Percentiles rank a stretch among this genome's conserved stretches.
These are phyloP conservation scores for Riptortus pedestris DNA, from an alignment of 1,140 invertebrate species.

Conservation along the genomic window DNA sequence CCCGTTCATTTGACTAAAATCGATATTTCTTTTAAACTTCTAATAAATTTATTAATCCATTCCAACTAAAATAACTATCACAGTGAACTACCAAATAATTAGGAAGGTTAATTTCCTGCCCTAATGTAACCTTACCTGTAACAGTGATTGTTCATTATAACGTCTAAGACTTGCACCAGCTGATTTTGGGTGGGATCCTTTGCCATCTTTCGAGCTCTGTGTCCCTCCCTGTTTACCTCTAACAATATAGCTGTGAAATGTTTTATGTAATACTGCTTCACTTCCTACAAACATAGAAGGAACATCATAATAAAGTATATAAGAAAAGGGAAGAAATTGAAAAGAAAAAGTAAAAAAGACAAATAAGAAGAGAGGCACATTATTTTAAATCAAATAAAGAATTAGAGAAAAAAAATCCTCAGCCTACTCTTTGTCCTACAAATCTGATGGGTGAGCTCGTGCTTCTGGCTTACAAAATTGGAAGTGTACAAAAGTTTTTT, in stretches of 20 bases:
- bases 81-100: too few species aligned
- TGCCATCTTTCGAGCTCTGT: slow-evolving; percentile 57
- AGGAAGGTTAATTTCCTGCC: too few species aligned
- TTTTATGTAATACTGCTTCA: slow-evolving; percentile 63
- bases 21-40: too few species aligned
- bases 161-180: slow-evolving; percentile 70
- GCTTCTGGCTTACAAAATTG: too few species aligned
- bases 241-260: slow-evolving; percentile 78
- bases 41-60: too few species aligned
- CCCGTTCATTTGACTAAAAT: too few species aligned
- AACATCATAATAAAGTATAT: too few species aligned
- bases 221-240: slow-evolving; percentile 70
- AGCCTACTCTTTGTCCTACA: too few species aligned
- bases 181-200: slow-evolving; percentile 56
- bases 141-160: slow-evolving; percentile 60
- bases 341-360: neutral
- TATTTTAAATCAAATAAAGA: neutral
- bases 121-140: too few species aligned
- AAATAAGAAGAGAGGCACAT: neutral
- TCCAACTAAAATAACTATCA: too few species aligned
- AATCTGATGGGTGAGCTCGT: too few species aligned
- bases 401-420: neutral
- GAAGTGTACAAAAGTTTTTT: too few species aligned
- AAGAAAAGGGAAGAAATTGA: slow-evolving; percentile 25
- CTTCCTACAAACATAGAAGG: slow-evolving; percentile 18